These are phyloP conservation scores for Anser brachyrhynchus DNA, from an alignment of 2,113 vertebrate genomes.

Conservation along the genomic window DNA sequence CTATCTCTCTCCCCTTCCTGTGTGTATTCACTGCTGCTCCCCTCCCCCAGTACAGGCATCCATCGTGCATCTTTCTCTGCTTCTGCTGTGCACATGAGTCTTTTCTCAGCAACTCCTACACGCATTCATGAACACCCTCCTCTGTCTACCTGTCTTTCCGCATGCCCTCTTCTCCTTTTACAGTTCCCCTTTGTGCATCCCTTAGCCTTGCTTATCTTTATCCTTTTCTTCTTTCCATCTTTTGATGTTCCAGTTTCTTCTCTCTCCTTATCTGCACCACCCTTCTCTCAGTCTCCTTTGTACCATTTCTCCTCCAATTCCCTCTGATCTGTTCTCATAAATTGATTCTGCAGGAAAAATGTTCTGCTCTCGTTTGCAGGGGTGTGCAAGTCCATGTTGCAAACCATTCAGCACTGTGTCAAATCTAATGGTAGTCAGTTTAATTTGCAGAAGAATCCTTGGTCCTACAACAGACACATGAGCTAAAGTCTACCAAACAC, in stretches of 20 bases:
- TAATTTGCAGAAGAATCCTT: conserved; percentile 3
- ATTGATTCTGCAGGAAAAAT: conserved; percentile 36
- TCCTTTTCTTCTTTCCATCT: not conserved
- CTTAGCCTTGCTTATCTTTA: not conserved
- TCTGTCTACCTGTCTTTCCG: not conserved
- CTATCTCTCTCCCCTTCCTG: conserved; percentile 29
- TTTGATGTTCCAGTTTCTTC: conserved; percentile 12
- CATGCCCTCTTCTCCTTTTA: not conserved
- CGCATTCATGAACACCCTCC: not conserved
- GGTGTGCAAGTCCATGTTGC: not conserved
- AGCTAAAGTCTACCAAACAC: not conserved
- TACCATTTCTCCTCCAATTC: conserved; percentile 18
- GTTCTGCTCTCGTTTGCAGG: not conserved
- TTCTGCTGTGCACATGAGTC: not conserved
- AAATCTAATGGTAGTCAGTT: not conserved
- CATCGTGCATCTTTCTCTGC: conserved; percentile 12
- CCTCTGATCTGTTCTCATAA: conserved; percentile 10
- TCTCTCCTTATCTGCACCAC: not conserved
- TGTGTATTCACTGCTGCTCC: conserved; percentile 34
- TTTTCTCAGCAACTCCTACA: conserved; percentile 41
- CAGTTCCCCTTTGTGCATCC: not conserved
- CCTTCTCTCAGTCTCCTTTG: not conserved
- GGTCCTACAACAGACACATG: not conserved
- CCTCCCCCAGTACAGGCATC: conserved; percentile 22
- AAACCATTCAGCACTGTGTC: not conserved